Evolutionary conservation across 2,888 invertebrate genomes (phyloP), one percentile per base, ranked within the genome.

Genomic region (Scelioninae gen. 1): DNA sequence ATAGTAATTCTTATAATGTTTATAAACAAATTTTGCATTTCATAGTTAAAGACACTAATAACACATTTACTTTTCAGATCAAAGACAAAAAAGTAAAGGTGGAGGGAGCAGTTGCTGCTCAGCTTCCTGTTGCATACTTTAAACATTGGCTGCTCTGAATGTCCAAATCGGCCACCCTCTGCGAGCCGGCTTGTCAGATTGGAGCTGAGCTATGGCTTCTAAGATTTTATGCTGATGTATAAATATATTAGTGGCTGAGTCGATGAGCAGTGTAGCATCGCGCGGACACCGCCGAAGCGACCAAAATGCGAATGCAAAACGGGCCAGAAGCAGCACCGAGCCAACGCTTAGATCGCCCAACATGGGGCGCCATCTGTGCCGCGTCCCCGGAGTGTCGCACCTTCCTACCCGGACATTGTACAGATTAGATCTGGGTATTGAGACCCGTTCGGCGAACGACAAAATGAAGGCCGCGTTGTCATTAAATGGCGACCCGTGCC

Each of bases 81-180:
- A 97, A 95, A 95, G 97, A 94, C 97, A 97, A 94, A 97, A 97
- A 94, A 97, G 97, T 94, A 98, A 98, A 87, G 97, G 97, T 87
- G 97, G 97, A 88, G 97, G 97, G 90, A 97, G 97, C 94, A 97
- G 97, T 95, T 97, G 97, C 95, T 98, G 97, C 95, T 97, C 97
- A 90, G 95, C 97, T 90, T 96, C 97, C 88, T 97, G 97, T 94
- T 96, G 96, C 95, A 97, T 97, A 95, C 95, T 97, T 96, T 97
- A 97, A 96, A 89, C 86, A 84, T 88, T 86, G 87, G 89, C 88
- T 86, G 88, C 89, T 88, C 88, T 89, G 89, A 88, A 87, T 87
- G 90, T 85, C 83, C 86, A 87, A 83, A 84, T 86, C 86, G 87
- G 85, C 84, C 86, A 89, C 88, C 88, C 85, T 83, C 84, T 75